phyloP scores from a whole-genome alignment of 1,140 invertebrate genomes.

The Lepeophtheirus salmonis region DNA sequence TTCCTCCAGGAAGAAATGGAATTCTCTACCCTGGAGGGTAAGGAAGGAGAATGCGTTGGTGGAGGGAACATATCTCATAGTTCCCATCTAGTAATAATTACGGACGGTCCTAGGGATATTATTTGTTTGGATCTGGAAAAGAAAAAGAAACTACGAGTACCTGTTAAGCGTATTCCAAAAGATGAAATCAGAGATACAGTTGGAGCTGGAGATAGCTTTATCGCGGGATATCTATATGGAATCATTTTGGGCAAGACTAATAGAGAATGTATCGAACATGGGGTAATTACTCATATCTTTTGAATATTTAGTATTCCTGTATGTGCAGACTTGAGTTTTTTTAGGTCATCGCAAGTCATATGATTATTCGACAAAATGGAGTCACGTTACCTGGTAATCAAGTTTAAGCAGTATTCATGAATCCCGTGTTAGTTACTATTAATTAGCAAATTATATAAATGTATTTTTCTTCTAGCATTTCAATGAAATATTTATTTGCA shows the following conservation, averaged over 20 bases:
- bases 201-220: slow-evolving; percentile 3
- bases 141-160: neutral
- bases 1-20: neutral
- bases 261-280: slow-evolving; percentile 1
- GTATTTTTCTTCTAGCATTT: too few species aligned
- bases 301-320: too few species aligned
- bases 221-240: neutral
- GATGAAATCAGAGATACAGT: slow-evolving; percentile 9
- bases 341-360: neutral
- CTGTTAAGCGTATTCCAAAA: neutral
- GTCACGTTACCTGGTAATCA: neutral
- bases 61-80: too few species aligned
- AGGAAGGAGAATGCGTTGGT: neutral
- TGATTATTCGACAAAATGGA: neutral
- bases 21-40: neutral
- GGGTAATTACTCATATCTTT: neutral
- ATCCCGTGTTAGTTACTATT: too few species aligned
- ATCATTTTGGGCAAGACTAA: neutral
- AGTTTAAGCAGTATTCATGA: neutral
- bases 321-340: too few species aligned
- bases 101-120: neutral
- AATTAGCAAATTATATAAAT: too few species aligned
- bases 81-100: neutral
- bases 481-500: too few species aligned
- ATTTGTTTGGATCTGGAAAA: neutral